phyloP scores from a whole-genome alignment of 1,140 invertebrate species.

The Maconellicoccus hirsutus region DNA sequence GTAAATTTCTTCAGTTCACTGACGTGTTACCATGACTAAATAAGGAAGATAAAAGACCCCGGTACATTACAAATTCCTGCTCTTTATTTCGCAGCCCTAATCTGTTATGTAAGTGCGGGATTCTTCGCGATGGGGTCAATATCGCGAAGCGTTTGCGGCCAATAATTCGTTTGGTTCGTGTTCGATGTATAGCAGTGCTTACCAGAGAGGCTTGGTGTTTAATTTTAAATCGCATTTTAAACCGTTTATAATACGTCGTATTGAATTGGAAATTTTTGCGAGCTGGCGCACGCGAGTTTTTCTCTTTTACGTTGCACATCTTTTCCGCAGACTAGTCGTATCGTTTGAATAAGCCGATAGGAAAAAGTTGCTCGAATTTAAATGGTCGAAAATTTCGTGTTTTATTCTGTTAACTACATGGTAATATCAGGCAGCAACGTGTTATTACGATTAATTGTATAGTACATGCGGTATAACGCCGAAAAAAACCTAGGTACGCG shows the following conservation, averaged over 20 bases:
- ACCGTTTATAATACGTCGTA: not conserved
- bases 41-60: constrained; percentile 8
- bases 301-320: too few relatives aligned
- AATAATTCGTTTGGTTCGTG: not conserved
- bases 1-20: constrained; percentile 3
- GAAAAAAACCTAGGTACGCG: constrained; percentile 1
- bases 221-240: not conserved
- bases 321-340: too few relatives aligned
- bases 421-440: not conserved
- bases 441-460: not conserved
- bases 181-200: not conserved
- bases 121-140: not conserved
- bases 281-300: too few relatives aligned
- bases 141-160: not conserved
- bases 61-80: not conserved
- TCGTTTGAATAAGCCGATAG: too few relatives aligned
- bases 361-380: not conserved
- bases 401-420: not conserved
- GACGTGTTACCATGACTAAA: constrained; percentile 7
- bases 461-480: not conserved
- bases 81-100: not conserved
- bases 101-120: not conserved
- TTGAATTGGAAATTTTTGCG: not conserved
- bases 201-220: not conserved
- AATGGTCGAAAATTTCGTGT: not conserved